phyloP scores from a whole-genome alignment of 2,888 invertebrate genomes.

The Synanthedon andrenaeformis region DNA sequence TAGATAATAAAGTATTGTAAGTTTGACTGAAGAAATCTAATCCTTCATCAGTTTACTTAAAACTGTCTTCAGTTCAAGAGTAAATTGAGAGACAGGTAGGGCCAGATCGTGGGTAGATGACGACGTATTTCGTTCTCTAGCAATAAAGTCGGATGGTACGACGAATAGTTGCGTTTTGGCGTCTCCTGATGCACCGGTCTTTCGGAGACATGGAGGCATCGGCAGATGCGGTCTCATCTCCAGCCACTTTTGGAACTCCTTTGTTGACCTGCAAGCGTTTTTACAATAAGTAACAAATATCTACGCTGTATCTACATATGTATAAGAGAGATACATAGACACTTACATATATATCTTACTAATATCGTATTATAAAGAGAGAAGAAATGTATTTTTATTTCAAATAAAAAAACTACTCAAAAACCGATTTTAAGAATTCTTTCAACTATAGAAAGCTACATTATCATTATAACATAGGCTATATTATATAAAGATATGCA shows the following conservation, averaged over 20 bases:
- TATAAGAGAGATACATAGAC: too few species aligned
- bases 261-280: constrained; percentile 42
- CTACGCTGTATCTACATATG: too few species aligned
- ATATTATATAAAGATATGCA: too few species aligned
- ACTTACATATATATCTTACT: too few species aligned
- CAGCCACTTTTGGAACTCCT: constrained; percentile 49
- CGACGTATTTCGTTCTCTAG: constrained; percentile 21
- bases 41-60: constrained; percentile 45
- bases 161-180: constrained; percentile 39
- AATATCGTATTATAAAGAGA: too few species aligned
- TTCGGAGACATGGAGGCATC: constrained; percentile 43
- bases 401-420: too few species aligned
- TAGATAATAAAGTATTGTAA: too few species aligned
- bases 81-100: constrained; percentile 50
- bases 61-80: constrained; percentile 50
- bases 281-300: neutral
- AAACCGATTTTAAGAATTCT: too few species aligned
- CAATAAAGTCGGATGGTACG: constrained; percentile 50
- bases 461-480: too few species aligned
- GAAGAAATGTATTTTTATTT: too few species aligned
- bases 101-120: constrained; percentile 36
- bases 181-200: constrained; percentile 23
- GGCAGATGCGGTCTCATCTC: constrained; percentile 31
- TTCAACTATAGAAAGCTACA: too few species aligned
- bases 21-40: neutral